phyloP scores from a whole-genome alignment of 2,797 vertebrate genomes.

The Malacoctenus gilli region DNA sequence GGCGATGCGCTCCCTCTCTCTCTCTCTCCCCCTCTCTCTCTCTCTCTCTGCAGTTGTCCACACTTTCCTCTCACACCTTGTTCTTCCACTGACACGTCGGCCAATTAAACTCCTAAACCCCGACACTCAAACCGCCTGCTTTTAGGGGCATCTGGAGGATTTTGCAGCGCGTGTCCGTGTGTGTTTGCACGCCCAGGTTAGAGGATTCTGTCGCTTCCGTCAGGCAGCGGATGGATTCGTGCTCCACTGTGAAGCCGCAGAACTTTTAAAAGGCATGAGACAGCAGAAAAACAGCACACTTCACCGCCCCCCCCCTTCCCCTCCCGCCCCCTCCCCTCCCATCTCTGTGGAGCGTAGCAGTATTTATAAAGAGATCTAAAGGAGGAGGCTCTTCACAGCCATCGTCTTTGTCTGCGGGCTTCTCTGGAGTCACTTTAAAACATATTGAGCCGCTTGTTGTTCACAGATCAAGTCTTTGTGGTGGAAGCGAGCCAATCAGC shows the following conservation, averaged over 20 bases:
- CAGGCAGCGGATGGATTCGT: constrained; percentile 35
- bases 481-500: constrained; percentile 46
- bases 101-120: constrained; percentile 72
- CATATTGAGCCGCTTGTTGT: constrained; percentile 54
- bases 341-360: constrained; percentile 27
- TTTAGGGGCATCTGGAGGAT: constrained; percentile 41
- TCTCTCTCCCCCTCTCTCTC: constrained; percentile 20
- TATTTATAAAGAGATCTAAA: constrained; percentile 23
- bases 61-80: constrained; percentile 47
- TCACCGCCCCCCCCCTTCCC: constrained; percentile 9
- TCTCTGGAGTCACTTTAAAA: constrained; percentile 60
- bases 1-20: constrained; percentile 22
- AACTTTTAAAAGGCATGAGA: constrained; percentile 56
- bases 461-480: constrained; percentile 22
- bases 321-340: constrained; percentile 2
- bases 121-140: constrained; percentile 45
- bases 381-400: constrained; percentile 38
- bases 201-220: constrained; percentile 36
- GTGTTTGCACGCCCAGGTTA: constrained; percentile 2
- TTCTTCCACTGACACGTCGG: constrained; percentile 59
- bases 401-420: constrained; percentile 19
- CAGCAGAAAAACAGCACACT: constrained; percentile 29
- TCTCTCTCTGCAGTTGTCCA: constrained; percentile 41
- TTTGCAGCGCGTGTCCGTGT: constrained; percentile 17
- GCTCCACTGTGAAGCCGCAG: constrained; percentile 38